These are phyloP conservation scores for Coenonympha glycerion DNA, from an alignment of 2,888 invertebrate species.

Conservation along the genomic window DNA sequence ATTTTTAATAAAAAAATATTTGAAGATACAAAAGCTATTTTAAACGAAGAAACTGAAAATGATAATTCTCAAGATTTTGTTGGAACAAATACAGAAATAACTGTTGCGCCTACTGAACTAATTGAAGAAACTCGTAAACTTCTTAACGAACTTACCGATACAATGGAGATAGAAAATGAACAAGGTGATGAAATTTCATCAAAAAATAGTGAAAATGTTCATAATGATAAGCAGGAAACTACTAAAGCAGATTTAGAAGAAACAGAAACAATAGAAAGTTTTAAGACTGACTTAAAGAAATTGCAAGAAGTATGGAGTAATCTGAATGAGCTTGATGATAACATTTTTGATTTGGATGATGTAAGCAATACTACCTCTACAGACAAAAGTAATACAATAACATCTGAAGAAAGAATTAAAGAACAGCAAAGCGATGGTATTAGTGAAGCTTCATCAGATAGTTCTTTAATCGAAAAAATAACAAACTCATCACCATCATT, in stretches of 20 bases:
- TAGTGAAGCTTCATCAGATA: slow-evolving; percentile 15
- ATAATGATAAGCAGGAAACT: slow-evolving; percentile 26
- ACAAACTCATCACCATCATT: slow-evolving; percentile 26
- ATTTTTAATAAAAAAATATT: slow-evolving; percentile 16
- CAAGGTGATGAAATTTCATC: slow-evolving; percentile 15
- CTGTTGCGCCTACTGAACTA: slow-evolving; percentile 24
- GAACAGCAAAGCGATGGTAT: slow-evolving; percentile 1
- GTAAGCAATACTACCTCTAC: background rate
- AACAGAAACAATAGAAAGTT: slow-evolving; percentile 42
- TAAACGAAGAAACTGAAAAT: slow-evolving; percentile 24
- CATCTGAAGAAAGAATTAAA: background rate
- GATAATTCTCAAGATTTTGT: slow-evolving; percentile 25
- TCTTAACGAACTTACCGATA: slow-evolving; percentile 30
- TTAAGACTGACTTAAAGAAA: slow-evolving; percentile 47
- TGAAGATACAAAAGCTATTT: slow-evolving; percentile 26
- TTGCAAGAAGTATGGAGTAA: slow-evolving; percentile 47
- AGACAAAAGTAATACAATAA: background rate
- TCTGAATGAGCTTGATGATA: slow-evolving; percentile 32
- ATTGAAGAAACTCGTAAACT: slow-evolving; percentile 35
- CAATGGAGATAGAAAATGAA: slow-evolving; percentile 19
- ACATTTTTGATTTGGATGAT: slow-evolving; percentile 23
- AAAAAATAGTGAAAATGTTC: slow-evolving; percentile 21
- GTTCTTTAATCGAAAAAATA: slow-evolving; percentile 7
- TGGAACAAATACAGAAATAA: slow-evolving; percentile 18
- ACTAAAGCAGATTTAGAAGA: slow-evolving; percentile 28